Conservation (phyloP, 2,797 vertebrate species). For the Aselliscus stoliczkanus region DNA sequence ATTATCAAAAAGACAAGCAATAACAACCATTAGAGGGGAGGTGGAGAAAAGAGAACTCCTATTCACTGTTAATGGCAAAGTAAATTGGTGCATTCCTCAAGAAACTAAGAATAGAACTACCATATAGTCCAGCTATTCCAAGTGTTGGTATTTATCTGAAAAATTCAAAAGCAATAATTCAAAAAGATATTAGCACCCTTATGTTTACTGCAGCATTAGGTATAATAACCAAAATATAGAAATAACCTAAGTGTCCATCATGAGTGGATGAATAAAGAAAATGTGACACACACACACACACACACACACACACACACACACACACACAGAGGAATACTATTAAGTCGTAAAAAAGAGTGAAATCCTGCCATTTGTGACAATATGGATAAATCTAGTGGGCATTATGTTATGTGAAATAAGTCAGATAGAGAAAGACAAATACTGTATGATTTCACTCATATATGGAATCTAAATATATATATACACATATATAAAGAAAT, state of each 20-base stretch:
- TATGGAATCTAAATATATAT: background rate
- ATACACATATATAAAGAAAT: too few relatives aligned
- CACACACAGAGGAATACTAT: background rate
- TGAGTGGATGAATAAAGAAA: background rate
- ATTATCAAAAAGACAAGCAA: background rate
- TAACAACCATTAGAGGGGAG: background rate
- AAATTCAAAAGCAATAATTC: background rate
- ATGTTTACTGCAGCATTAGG: background rate
- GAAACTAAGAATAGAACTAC: background rate
- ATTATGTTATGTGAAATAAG: background rate
- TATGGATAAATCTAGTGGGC: background rate
- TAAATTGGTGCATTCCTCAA: background rate
- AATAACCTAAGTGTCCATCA: background rate
- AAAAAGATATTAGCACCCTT: background rate
- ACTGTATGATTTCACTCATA: background rate
- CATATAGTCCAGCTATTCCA: background rate
- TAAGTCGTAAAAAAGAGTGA: background rate
- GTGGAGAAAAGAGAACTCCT: background rate
- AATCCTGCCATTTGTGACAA: background rate
- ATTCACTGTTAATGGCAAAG: background rate
- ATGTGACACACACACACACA: background rate
- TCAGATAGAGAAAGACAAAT: background rate
- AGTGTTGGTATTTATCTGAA: background rate
- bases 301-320: background rate
- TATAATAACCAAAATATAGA: background rate